These are phyloP conservation scores for Geophilus truncorum DNA, from an alignment of 2,888 invertebrate genomes.

Conservation along the genomic window DNA sequence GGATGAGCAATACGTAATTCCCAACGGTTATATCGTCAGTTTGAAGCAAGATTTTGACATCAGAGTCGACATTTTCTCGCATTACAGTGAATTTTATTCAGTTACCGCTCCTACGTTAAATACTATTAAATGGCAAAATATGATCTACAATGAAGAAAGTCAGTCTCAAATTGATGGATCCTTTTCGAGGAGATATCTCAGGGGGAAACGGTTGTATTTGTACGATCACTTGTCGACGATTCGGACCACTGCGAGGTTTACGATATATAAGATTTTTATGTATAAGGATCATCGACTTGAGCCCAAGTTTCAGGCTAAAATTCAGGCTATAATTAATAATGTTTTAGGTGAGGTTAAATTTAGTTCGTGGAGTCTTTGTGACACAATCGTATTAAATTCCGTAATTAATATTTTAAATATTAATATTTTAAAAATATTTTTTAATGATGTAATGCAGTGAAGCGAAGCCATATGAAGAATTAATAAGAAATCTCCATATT, in stretches of 20 bases:
- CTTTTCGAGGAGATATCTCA: neutral
- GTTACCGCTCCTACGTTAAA: neutral
- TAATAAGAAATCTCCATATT: too few species aligned
- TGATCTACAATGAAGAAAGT: neutral
- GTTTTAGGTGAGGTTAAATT: neutral
- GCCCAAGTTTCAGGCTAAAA: neutral
- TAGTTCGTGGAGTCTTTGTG: too few species aligned
- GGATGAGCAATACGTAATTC: neutral
- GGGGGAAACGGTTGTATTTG: neutral
- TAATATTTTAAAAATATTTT: too few species aligned
- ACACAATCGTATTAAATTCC: too few species aligned
- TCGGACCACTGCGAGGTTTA: neutral
- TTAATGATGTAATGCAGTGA: too few species aligned
- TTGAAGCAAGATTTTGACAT: neutral
- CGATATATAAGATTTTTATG: neutral
- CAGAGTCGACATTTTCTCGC: neutral
- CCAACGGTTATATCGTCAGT: neutral
- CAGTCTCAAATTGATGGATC: neutral
- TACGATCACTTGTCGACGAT: neutral
- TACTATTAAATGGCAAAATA: neutral
- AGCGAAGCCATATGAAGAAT: too few species aligned
- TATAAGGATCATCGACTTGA: neutral
- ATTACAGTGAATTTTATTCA: neutral
- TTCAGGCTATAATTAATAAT: neutral
- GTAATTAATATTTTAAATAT: too few species aligned